Evolutionary conservation across 2,113 vertebrate genomes (phyloP).

Genomic region (Sula dactylatra): DNA sequence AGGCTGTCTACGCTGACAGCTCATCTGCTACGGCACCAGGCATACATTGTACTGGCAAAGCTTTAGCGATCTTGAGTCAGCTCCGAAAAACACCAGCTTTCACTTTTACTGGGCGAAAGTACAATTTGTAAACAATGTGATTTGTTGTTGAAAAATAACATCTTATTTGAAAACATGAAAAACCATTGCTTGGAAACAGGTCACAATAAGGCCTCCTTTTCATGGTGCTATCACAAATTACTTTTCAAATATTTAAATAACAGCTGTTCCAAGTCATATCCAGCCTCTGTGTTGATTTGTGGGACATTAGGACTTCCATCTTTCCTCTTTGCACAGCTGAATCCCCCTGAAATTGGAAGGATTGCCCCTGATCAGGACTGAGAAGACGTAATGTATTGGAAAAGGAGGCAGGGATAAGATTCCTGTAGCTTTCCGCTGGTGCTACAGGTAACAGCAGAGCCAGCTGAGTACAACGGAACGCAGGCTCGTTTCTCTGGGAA

Average conservation of each 20-base stretch:
- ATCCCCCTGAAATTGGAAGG: not conserved
- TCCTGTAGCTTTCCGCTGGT: not conserved
- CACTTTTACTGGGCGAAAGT: not conserved
- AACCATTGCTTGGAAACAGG: not conserved
- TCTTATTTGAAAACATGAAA: not conserved
- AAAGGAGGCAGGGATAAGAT: not conserved
- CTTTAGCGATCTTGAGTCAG: not conserved
- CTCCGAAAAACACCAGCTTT: not conserved
- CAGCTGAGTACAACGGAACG: fast-evolving
- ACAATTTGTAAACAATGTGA: not conserved
- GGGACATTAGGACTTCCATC: not conserved
- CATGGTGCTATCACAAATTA: not conserved
- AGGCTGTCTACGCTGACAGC: not conserved
- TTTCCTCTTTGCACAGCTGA: not conserved
- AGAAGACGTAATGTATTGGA: not conserved
- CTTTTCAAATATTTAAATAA: not conserved
- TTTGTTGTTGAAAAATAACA: not conserved
- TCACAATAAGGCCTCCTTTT: not conserved
- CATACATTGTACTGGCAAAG: not conserved
- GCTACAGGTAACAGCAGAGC: not conserved
- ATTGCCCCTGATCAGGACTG: not conserved
- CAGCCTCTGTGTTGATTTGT: not conserved
- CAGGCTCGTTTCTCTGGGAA: not conserved
- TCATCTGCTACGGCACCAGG: not conserved
- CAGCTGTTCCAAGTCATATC: not conserved